Evolutionary conservation across 2,113 vertebrate genomes (phyloP).

Genomic region (Leucoraja erinaceus): DNA sequence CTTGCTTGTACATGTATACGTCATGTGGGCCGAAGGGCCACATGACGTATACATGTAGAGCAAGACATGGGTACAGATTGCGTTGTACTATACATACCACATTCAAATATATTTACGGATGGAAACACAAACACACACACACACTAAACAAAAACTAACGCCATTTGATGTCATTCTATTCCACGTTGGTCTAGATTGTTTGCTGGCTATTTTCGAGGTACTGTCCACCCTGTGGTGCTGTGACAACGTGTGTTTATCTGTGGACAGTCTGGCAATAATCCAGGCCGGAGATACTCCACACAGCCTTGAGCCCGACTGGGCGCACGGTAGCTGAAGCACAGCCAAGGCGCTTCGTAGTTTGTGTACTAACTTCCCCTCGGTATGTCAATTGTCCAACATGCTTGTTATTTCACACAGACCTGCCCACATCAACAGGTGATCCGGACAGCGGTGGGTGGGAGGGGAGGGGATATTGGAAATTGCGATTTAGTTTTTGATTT

Average conservation of each 20-base stretch:
- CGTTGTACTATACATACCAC: not conserved
- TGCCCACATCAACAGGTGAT: not conserved
- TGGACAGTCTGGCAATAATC: not conserved
- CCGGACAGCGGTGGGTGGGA: not conserved
- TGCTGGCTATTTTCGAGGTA: not conserved
- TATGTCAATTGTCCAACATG: not conserved
- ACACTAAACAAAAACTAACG: not conserved
- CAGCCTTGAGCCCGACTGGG: not conserved
- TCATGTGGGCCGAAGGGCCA: not conserved
- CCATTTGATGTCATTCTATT: not conserved
- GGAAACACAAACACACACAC: too few relatives aligned
- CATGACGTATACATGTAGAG: too few relatives aligned
- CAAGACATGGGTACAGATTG: too few relatives aligned
- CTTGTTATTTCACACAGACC: not conserved
- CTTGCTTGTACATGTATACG: not conserved
- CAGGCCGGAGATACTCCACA: not conserved
- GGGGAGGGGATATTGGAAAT: not conserved
- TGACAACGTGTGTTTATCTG: not conserved
- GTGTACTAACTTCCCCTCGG: not conserved
- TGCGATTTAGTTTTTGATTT: not conserved
- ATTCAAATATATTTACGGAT: not conserved
- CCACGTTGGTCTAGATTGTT: not conserved
- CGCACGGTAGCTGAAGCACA: not conserved
- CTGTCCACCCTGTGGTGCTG: not conserved
- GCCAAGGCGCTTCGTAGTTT: not conserved